A percentile compares a stretch with the other conserved stretches of the same genome.
Evolutionary conservation across 2,888 invertebrate species (phyloP).

Genomic region (Herminia tarsipennalis): DNA sequence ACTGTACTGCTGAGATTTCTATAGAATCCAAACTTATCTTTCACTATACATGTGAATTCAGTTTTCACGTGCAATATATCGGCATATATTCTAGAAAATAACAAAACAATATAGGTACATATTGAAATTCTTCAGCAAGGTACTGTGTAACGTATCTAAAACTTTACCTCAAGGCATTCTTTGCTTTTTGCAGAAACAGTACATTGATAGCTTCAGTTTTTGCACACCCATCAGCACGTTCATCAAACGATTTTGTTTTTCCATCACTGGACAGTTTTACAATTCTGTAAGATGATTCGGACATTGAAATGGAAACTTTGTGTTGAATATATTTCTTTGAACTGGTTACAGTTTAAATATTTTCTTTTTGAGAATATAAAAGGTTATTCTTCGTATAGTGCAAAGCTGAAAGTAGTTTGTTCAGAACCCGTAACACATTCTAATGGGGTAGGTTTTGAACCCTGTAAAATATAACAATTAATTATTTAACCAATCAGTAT

Average conservation of each 20-base stretch:
- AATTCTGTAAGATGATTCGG: conserved; percentile 2
- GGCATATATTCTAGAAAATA: conserved; percentile 81
- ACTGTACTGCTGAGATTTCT: conserved; percentile 40
- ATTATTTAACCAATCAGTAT: no score
- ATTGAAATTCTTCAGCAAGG: no score
- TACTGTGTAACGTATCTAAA: no score
- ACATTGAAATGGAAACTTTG: no score
- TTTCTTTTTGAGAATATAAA: no score
- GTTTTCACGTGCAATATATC: conserved; percentile 88
- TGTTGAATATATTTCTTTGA: no score
- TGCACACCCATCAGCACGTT: conserved; percentile 88
- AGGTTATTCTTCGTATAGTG: no score
- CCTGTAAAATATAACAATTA: no score
- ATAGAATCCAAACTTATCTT: conserved; percentile 53
- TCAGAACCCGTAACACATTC: no score
- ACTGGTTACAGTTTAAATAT: no score
- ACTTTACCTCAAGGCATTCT: conserved; percentile 80
- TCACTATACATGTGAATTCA: conserved; percentile 77
- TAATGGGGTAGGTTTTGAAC: no score
- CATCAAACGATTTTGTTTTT: conserved; percentile 93
- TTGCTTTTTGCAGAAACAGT: conserved; percentile 88
- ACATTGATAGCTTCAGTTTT: conserved; percentile 89
- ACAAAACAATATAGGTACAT: background rate
- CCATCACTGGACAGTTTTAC: conserved; percentile 89
- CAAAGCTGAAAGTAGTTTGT: no score